Percentiles rank a stretch among this genome's conserved stretches.
Conservation (phyloP, 2,797 vertebrate species). For the Hydrophis major region DNA sequence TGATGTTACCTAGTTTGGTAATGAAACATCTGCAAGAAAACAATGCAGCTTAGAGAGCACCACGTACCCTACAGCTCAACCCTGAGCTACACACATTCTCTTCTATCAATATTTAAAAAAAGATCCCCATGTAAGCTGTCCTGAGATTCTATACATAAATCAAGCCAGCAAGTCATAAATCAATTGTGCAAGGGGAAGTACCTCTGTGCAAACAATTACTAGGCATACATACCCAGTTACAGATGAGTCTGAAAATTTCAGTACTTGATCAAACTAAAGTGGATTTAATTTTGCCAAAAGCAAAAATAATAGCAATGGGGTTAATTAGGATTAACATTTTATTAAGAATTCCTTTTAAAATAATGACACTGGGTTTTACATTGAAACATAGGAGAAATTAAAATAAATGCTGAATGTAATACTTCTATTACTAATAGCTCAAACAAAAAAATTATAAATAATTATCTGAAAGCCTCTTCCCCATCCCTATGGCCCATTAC, state of each 20-base stretch:
- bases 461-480: constrained; percentile 46
- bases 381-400: constrained; percentile 51
- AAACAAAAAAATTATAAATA: constrained; percentile 56
- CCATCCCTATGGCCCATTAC: constrained; percentile 38
- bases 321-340: background rate
- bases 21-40: background rate
- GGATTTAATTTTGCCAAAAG: background rate
- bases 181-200: background rate
- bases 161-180: background rate
- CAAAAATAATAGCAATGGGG: background rate
- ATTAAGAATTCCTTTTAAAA: constrained; percentile 46
- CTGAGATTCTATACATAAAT: background rate
- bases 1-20: background rate
- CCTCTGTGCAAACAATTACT: background rate
- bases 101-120: background rate
- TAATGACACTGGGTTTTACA: constrained; percentile 36
- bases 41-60: background rate
- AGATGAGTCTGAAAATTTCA: background rate
- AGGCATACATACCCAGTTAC: background rate
- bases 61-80: background rate
- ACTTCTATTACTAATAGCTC: constrained; percentile 47
- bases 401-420: constrained; percentile 24
- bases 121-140: background rate
- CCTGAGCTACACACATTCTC: background rate
- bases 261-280: background rate